phyloP scores from a whole-genome alignment of 1,140 invertebrate genomes.

The Magallana gigas region DNA sequence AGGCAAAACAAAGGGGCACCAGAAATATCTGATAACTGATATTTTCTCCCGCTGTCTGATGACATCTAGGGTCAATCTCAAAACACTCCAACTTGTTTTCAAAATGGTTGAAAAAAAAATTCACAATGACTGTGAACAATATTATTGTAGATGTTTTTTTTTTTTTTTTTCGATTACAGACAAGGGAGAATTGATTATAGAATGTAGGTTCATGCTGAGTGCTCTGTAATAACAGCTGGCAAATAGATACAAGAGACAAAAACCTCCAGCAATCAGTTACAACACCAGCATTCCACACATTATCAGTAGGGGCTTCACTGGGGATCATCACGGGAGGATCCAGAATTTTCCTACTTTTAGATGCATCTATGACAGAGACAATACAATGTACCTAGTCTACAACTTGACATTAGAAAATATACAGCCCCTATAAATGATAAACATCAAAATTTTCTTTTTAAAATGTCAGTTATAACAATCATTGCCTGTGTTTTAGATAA shows the following conservation, averaged over 20 bases:
- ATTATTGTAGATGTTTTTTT: neutral
- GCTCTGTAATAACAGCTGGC: slow-evolving; percentile 26
- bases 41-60: neutral
- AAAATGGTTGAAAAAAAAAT: neutral
- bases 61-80: slow-evolving; percentile 15
- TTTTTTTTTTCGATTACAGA: neutral
- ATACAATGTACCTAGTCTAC: no score
- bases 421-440: no score
- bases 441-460: no score
- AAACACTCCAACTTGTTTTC: neutral
- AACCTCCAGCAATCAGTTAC: slow-evolving; percentile 27
- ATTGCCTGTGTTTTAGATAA: no score
- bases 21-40: slow-evolving; percentile 7
- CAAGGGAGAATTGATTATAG: slow-evolving; percentile 1
- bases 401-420: no score
- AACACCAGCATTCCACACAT: slow-evolving; percentile 26
- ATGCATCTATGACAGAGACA: no score
- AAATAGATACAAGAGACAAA: neutral
- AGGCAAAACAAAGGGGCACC: slow-evolving; percentile 6
- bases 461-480: no score
- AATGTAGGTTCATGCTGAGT: slow-evolving; percentile 4
- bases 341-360: neutral
- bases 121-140: neutral
- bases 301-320: neutral
- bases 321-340: neutral